Evolutionary conservation across 1,140 invertebrate genomes (phyloP), one percentile per base, ranked within the genome.

Genomic region (Drosophila eugracilis): DNA sequence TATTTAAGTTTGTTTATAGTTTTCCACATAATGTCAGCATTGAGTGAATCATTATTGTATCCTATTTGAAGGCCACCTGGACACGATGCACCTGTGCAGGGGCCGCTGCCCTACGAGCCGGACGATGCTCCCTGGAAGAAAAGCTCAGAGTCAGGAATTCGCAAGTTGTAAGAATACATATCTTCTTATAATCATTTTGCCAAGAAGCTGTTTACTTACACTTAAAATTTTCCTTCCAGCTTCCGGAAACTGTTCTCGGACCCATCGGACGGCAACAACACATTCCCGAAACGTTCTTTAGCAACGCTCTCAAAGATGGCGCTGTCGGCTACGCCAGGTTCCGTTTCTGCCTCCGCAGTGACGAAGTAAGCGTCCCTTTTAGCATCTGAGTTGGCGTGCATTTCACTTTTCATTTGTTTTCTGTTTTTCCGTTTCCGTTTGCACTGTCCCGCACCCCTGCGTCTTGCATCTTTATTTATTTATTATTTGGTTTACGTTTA

Each of bases 91-190:
- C 96, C 97, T 19, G 98, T 99, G 2, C 97, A 99, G 92, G 98
- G 98, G 12, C 98, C 98, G 21, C 94, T 99, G 74, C 98, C 98
- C 50, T 96, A 95, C 59, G 98, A 99, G 92, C 98, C 98, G 12
- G 97, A 98, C 78, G 98, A 99, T 92, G 98, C 98, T 67, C 95
- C 96, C 0, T 97, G 96, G 96, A 97, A 96, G 91, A 95, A 95
- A 81, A 93, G 94, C 79, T 94, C 94, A 10, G 95, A 96, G 92
- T 97, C 96, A 59, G 96, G 97, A 28, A 98, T 98, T 81, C 94
- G 97, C 78, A 97, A 97, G 95, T 97, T 98, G 97, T 98, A 94
- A 95, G 96, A n/a, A 17, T 19, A 7, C n/a, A n/a, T n/a, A n/a
- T n/a, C n/a, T n/a, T n/a, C n/a, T 32, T 9, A 4, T 10, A 3